Evolutionary conservation across 2,113 vertebrate genomes (phyloP).

Genomic region (Charina bottae): DNA sequence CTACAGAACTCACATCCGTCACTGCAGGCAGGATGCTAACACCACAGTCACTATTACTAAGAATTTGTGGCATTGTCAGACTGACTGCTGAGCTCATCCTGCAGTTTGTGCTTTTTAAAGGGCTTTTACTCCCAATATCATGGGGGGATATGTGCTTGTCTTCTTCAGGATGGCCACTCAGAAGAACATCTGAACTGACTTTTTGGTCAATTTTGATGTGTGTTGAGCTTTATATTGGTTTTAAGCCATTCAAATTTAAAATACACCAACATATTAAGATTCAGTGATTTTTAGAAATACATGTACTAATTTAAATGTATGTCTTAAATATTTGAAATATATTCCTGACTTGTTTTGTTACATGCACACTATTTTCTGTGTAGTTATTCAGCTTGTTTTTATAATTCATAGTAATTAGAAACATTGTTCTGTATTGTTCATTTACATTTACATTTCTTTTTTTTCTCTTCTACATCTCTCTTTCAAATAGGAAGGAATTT

Average conservation of each 20-base stretch:
- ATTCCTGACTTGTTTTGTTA: not conserved
- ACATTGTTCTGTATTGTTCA: not conserved
- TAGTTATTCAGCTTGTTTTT: not conserved
- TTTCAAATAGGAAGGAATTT: not conserved
- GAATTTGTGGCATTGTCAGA: not conserved
- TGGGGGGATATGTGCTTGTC: not conserved
- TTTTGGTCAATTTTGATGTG: not conserved
- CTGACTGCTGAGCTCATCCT: not conserved
- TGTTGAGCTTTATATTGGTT: not conserved
- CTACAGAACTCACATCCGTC: slow-evolving; percentile 12
- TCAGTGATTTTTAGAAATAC: not conserved
- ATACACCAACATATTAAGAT: not conserved
- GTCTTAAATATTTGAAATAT: not conserved
- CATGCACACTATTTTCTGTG: not conserved
- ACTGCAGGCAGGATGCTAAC: not conserved
- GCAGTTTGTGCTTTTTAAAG: not conserved
- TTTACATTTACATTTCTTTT: not conserved
- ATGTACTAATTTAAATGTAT: not conserved
- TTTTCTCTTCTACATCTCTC: not conserved
- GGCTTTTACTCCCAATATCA: not conserved
- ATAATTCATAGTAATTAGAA: not conserved
- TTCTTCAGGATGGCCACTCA: not conserved
- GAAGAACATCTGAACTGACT: not conserved
- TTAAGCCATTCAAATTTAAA: not conserved
- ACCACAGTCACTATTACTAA: not conserved